Conservation (phyloP, 1,140 invertebrate genomes). For the Notospermus geniculatus region DNA sequence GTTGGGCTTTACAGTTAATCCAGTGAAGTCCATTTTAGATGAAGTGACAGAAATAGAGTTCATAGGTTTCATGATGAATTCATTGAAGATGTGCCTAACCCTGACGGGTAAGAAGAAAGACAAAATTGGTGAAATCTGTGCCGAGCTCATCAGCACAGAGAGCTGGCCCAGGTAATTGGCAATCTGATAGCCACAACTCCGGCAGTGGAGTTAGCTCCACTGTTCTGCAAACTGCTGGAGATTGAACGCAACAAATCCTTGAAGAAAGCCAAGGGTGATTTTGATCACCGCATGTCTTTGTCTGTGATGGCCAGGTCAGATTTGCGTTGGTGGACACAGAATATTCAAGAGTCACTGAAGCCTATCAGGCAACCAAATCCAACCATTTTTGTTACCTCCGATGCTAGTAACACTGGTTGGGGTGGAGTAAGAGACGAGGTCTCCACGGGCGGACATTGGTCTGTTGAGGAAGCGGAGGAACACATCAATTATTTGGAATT, state of each 20-base stretch:
- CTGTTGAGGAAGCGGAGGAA: neutral
- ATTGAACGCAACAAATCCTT: neutral
- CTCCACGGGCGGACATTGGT: constrained; percentile 11
- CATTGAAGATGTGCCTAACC: neutral
- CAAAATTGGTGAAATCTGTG: neutral
- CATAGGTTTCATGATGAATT: neutral
- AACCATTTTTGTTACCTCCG: neutral
- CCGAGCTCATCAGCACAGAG: neutral
- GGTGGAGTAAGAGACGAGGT: constrained; percentile 4
- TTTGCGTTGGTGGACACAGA: neutral
- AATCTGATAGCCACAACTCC: neutral
- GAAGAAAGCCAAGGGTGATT: neutral
- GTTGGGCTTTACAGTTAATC: neutral
- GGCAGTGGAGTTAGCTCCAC: neutral
- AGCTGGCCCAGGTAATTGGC: neutral
- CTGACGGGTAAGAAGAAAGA: neutral
- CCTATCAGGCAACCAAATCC: neutral
- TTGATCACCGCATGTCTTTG: neutral
- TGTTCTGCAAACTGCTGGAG: neutral
- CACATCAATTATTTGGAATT: constrained; percentile 21
- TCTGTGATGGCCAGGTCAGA: neutral
- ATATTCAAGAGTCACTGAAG: neutral
- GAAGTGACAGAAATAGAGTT: neutral
- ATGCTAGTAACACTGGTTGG: constrained; percentile 3
- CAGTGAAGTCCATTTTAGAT: neutral